These are phyloP conservation scores for Oceanites oceanicus DNA, from an alignment of 2,113 vertebrate genomes.

Conservation along the genomic window DNA sequence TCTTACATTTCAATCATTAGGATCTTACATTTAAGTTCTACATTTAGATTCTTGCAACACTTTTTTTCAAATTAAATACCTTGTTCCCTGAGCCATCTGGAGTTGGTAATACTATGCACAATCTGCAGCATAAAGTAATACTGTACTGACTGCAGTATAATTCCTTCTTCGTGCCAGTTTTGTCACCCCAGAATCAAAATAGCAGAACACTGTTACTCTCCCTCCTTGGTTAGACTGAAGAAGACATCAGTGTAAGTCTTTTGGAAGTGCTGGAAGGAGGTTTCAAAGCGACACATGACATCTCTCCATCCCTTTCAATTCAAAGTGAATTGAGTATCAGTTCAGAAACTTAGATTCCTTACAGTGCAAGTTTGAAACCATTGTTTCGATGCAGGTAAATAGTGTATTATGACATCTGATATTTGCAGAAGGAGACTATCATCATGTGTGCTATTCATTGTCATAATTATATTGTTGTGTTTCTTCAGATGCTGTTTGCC, in stretches of 20 bases:
- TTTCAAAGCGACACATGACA: neutral
- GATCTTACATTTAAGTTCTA: neutral
- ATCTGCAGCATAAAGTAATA: neutral
- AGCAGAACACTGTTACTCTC: neutral
- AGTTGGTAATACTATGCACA: neutral
- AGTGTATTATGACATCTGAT: neutral
- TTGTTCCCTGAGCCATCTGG: slow-evolving; percentile 26
- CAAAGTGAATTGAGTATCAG: neutral
- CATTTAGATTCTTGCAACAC: neutral
- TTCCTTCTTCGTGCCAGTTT: neutral
- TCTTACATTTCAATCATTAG: neutral
- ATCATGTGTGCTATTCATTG: neutral
- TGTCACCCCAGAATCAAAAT: neutral
- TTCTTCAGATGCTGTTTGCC: slow-evolving; percentile 3
- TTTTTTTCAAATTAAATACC: neutral
- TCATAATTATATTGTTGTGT: neutral
- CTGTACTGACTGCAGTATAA: neutral
- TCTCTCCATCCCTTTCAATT: neutral
- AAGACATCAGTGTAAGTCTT: neutral
- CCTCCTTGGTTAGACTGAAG: neutral
- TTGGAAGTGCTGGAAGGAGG: neutral
- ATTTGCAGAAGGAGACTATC: neutral
- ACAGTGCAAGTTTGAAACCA: neutral
- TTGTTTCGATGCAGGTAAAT: neutral
- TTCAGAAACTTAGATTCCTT: neutral